Base-by-base conservation (phyloP, 2,113 vertebrate genomes). In the Gavia stellata region DNA sequence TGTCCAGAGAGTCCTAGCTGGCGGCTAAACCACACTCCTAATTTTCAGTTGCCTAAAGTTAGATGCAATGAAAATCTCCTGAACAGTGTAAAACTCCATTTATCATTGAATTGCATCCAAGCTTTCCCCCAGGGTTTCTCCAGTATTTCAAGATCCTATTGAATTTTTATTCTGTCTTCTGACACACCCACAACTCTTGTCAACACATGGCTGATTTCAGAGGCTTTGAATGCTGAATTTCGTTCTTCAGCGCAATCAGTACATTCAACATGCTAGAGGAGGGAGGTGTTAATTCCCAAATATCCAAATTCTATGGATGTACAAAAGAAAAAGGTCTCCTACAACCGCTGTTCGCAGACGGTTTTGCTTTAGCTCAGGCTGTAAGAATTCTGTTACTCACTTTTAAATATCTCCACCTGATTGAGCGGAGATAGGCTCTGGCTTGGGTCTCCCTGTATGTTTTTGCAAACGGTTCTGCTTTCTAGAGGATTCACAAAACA, bases 221-320 rank as follows among this genome's bases (percentile, higher is more conserved):
- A 44, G 16, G 33, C 7, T 62, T 45, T 53, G 42, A 33, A 44
- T 5, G 24, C 15, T 20, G 44, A 44, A 38, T 89, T 75, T 42
- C 26, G 5, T 42, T 28, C 9, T 68, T 59, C 9, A 7, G 31
- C 0, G 0, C 29, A 16, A 24, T 40, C 12, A 50, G 19, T 14
- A 34, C 0, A 0, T 17, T 28, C 65, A 59, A 1, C 23, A 29
- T 2, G 4, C 36, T 70, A 50, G 15, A 70, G 33, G 25, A 33
- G 81, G 16, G 56, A 65, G 17, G 10, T 33, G 3, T 36, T 36
- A 14, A 34, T 34, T 68, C 73, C n/a, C 33, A 23, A n/a, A n/a
- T 16, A 38, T 5, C 21, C 33, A 29, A 9, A 67, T 62, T 44
- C 20, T 53, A 1, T 21, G 53, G 25, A 33, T 2, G 5, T 8